Base-by-base conservation (phyloP, 2,888 invertebrate species). In the Campoplex nolae region DNA sequence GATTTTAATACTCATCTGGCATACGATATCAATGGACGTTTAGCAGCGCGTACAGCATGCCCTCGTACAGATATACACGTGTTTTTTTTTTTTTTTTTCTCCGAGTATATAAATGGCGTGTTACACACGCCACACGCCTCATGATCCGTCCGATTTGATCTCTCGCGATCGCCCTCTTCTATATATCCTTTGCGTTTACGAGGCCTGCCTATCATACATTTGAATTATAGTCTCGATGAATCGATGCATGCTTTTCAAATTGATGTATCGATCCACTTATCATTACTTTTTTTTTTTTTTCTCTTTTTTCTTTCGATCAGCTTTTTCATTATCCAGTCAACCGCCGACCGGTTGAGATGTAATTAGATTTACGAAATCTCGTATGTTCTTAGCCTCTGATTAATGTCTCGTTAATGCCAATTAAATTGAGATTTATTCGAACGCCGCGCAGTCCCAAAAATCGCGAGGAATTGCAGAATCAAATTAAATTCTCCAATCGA, bases 141-240 rank as follows among this genome's bases (percentile, higher is more conserved):
- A 75, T 70, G 76, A 85, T 80, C 70, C 68, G 58, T 51, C 45
- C 16, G 38, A 77, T 68, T 58, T n/a, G 77, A 62, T 70, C 76
- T 70, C 38, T 83, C 62, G 76, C 62, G 76, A 83, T 77, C 70
- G 76, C 62, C 76, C 81, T 76, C 54, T 23, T 23, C 23, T 23
- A 23, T 45, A 23, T 45, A 32, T 51, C 42, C 42, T 42, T 71
- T 28, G 54, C 35, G 45, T 70, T 23, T 48, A 56, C 42, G 13
- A 35, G 65, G 76, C 67, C 71, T 71, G 76, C 67, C 71, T 71
- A 85, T 81, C 76, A 1, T 6, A 85, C 42, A 74, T 65, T n/a
- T 23, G 71, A 85, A 71, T 77, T 77, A 54, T 54, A 65, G 73
- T 77, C 67, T 73, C 54, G 76, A 81, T 81, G 48, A 71, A 75